Percentiles rank a stretch among this genome's conserved stretches.
Conservation (phyloP, 2,888 invertebrate genomes). For the Tyria jacobaeae region DNA sequence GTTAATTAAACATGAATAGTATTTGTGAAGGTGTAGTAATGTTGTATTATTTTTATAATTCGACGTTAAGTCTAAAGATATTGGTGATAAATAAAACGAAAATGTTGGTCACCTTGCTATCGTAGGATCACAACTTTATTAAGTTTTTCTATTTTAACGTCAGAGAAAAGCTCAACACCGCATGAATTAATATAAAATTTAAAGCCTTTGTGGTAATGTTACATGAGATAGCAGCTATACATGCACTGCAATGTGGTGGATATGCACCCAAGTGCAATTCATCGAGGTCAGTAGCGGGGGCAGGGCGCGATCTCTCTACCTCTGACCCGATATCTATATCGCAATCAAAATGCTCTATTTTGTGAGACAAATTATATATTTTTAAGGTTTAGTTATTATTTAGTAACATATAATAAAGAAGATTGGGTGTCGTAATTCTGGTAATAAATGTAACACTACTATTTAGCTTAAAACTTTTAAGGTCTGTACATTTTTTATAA, state of each 20-base stretch:
- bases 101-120: background rate
- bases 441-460: no score
- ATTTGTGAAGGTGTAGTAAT: slow-evolving; percentile 69
- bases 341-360: background rate
- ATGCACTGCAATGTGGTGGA: background rate
- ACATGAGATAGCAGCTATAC: no score
- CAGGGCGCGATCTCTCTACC: slow-evolving; percentile 26
- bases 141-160: background rate
- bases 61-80: background rate
- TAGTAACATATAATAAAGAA: no score
- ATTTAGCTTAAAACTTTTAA: no score
- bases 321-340: slow-evolving; percentile 27
- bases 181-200: background rate
- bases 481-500: no score
- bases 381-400: background rate
- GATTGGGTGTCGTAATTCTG: no score
- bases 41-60: slow-evolving; percentile 46
- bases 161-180: background rate
- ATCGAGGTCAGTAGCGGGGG: slow-evolving; percentile 43
- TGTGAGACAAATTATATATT: background rate
- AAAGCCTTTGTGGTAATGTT: background rate
- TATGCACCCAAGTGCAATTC: slow-evolving; percentile 46
- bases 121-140: background rate
- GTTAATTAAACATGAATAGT: slow-evolving; percentile 84
- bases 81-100: no score